phyloP scores from a whole-genome alignment of 2,113 vertebrate genomes.

The Scomber colias region DNA sequence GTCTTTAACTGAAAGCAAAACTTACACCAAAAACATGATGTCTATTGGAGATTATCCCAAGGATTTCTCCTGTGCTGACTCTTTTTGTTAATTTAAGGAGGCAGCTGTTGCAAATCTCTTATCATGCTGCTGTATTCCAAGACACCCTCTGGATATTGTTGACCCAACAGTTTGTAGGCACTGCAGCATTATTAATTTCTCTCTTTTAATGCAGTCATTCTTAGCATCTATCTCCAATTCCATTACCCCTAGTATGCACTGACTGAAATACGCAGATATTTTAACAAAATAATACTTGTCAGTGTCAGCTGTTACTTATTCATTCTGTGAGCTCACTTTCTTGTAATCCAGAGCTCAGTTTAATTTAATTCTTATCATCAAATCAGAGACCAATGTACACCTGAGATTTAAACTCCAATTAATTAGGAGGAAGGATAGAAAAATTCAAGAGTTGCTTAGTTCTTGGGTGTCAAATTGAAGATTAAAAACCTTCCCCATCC shows the following conservation, averaged over 20 bases:
- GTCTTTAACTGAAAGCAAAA: slow-evolving; percentile 10
- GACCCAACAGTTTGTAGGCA: slow-evolving; percentile 38
- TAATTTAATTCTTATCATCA: slow-evolving; percentile 17
- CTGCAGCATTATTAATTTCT: slow-evolving; percentile 21
- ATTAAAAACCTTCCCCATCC: slow-evolving; percentile 9
- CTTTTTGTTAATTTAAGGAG: slow-evolving; percentile 46
- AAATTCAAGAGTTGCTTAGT: slow-evolving; percentile 27
- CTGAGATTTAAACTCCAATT: slow-evolving; percentile 41
- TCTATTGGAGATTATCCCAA: slow-evolving; percentile 23
- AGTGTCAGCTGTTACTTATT: background rate
- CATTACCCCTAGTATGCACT: background rate
- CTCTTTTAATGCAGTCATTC: slow-evolving; percentile 5
- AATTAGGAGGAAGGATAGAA: slow-evolving; percentile 17
- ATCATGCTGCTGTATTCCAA: slow-evolving; percentile 26
- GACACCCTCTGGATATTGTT: slow-evolving; percentile 52
- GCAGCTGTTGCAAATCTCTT: slow-evolving; percentile 26
- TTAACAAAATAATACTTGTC: background rate
- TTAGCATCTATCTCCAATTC: background rate
- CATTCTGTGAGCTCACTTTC: background rate
- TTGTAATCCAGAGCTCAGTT: background rate
- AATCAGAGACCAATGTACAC: slow-evolving; percentile 4
- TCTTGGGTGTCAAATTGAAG: slow-evolving; percentile 37
- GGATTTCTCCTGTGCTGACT: slow-evolving; percentile 28
- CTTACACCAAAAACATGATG: slow-evolving; percentile 15
- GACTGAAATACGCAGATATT: background rate